Conservation (phyloP, 2,888 invertebrate species). For the Gastracanthus pulcherrimus region DNA sequence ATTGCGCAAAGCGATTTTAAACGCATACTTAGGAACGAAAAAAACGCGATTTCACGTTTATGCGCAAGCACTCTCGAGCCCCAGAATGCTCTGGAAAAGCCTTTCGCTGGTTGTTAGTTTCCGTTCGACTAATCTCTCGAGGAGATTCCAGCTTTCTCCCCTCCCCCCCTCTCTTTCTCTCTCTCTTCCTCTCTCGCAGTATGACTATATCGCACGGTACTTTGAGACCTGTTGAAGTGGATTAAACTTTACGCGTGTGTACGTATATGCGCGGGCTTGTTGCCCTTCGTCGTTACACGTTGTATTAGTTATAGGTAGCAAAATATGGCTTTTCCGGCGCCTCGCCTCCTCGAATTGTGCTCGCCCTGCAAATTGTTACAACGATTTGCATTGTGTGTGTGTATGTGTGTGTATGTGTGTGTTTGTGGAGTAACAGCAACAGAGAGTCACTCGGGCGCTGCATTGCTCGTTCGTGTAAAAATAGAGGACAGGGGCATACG, state of each 20-base stretch:
- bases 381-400: neutral
- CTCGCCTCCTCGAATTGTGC: too few species aligned
- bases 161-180: too few species aligned
- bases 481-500: too few species aligned
- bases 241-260: constrained; percentile 29
- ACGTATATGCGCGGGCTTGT: neutral
- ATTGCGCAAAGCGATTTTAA: too few species aligned
- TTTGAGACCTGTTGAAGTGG: constrained; percentile 45
- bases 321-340: neutral
- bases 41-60: neutral
- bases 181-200: too few species aligned
- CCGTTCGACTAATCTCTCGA: constrained; percentile 46
- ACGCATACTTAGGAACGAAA: neutral
- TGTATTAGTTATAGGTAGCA: neutral
- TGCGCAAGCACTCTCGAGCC: neutral
- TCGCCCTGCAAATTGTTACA: neutral
- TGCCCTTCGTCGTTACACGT: neutral
- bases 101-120: constrained; percentile 13
- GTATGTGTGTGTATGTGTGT: neutral
- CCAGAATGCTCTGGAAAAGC: neutral
- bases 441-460: too few species aligned
- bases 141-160: neutral
- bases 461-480: too few species aligned
- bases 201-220: too few species aligned
- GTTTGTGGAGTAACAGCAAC: too few species aligned